phyloP scores from a whole-genome alignment of 1,140 invertebrate species.

The Cydia strobilella region DNA sequence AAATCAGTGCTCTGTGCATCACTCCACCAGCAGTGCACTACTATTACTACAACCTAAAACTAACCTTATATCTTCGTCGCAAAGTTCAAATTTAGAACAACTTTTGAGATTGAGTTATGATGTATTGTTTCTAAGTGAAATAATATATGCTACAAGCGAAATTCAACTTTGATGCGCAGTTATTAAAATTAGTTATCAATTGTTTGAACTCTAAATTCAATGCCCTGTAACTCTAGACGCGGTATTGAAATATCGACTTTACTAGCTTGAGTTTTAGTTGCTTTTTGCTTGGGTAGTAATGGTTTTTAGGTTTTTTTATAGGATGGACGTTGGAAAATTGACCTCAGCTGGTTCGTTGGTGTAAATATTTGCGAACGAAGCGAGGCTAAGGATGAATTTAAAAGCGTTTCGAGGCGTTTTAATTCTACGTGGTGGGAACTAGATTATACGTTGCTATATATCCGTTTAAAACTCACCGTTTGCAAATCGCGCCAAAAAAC shows the following conservation, averaged over 20 bases:
- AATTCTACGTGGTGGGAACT: slow-evolving; percentile 15
- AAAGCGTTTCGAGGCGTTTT: slow-evolving; percentile 36
- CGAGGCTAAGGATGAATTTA: slow-evolving; percentile 62
- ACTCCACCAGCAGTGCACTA: slow-evolving; percentile 63
- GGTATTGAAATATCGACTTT: slow-evolving; percentile 39
- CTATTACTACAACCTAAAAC: slow-evolving; percentile 43
- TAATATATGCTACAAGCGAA: slow-evolving; percentile 42
- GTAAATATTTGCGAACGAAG: slow-evolving; percentile 69
- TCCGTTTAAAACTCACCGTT: neutral
- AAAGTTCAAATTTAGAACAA: slow-evolving; percentile 37
- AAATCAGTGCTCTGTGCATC: slow-evolving; percentile 71
- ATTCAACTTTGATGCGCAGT: slow-evolving; percentile 50
- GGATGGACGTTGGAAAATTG: slow-evolving; percentile 55
- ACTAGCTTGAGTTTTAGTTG: slow-evolving; percentile 25
- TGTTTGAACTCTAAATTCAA: slow-evolving; percentile 21
- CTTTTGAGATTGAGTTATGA: slow-evolving; percentile 1
- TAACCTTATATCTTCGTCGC: slow-evolving; percentile 26
- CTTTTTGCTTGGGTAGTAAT: slow-evolving; percentile 35
- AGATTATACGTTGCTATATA: neutral
- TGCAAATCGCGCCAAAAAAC: neutral
- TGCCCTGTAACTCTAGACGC: neutral
- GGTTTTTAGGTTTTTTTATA: slow-evolving; percentile 43
- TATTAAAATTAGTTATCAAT: slow-evolving; percentile 57
- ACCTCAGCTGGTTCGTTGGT: slow-evolving; percentile 66
- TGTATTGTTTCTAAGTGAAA: slow-evolving; percentile 34